phyloP scores from a whole-genome alignment of 2,797 vertebrate genomes.

The Acanthiza pusilla region DNA sequence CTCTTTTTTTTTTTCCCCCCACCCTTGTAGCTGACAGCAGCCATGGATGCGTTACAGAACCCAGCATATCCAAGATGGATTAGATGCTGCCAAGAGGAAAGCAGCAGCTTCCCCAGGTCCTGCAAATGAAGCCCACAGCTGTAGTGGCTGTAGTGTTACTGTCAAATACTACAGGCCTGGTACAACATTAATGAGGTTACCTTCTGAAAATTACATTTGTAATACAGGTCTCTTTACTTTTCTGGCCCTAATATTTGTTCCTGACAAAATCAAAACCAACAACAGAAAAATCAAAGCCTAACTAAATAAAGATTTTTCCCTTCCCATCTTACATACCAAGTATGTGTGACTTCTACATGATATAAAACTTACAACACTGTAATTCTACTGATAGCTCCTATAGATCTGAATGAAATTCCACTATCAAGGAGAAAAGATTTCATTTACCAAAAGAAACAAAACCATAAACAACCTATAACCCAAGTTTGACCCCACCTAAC shows the following conservation, averaged over 20 bases:
- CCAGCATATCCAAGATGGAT: neutral
- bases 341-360: neutral
- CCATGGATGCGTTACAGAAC: neutral
- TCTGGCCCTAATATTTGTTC: neutral
- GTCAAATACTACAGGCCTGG: neutral
- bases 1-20: neutral
- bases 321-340: neutral
- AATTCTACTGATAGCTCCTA: neutral
- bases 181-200: neutral
- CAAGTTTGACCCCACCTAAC: neutral
- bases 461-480: neutral
- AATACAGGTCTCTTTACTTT: neutral
- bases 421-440: neutral
- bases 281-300: neutral
- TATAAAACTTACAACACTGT: neutral
- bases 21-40: neutral
- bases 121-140: neutral
- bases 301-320: neutral
- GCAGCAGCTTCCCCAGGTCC: neutral
- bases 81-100: neutral
- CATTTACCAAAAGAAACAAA: neutral
- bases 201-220: neutral
- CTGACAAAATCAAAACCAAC: neutral
- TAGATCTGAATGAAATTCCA: neutral
- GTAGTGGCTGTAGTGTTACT: neutral